Percentiles rank a stretch among this genome's conserved stretches.
Evolutionary conservation across 2,797 vertebrate genomes (phyloP).

Genomic region (Xerus rutilus): DNA sequence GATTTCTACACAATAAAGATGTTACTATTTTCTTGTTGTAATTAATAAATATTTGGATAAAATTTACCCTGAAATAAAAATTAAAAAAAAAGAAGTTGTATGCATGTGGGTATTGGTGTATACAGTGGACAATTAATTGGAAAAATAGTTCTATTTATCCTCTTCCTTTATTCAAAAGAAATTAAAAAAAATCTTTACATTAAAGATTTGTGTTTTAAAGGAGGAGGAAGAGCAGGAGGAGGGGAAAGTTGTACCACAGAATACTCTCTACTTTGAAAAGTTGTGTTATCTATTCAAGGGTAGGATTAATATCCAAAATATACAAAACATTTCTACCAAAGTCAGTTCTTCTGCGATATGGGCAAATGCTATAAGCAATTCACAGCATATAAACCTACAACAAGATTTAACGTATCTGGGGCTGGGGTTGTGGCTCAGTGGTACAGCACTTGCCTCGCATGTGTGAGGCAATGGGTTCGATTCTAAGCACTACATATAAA

Average conservation of each 20-base stretch:
- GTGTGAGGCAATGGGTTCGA: too few species aligned
- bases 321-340: not conserved
- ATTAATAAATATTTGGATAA: too few species aligned
- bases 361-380: not conserved
- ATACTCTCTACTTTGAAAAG: too few species aligned
- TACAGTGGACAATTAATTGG: conserved; percentile 89
- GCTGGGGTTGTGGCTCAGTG: too few species aligned
- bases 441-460: too few species aligned
- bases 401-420: not conserved
- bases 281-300: not conserved
- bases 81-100: conserved; percentile 33
- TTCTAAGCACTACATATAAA: too few species aligned
- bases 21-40: too few species aligned
- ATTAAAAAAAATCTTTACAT: conserved; percentile 87
- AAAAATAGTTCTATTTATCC: conserved; percentile 91
- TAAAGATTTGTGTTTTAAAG: not conserved
- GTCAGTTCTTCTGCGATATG: too few species aligned
- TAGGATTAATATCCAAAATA: not conserved
- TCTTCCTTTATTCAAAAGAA: conserved; percentile 87
- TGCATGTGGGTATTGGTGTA: conserved; percentile 86
- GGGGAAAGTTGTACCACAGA: not conserved
- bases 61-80: too few species aligned
- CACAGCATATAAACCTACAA: not conserved
- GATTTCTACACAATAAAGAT: too few species aligned
- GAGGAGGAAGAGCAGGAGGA: too few species aligned